Conservation (phyloP, 1,140 invertebrate genomes). For the Probaryconus sp. region DNA sequence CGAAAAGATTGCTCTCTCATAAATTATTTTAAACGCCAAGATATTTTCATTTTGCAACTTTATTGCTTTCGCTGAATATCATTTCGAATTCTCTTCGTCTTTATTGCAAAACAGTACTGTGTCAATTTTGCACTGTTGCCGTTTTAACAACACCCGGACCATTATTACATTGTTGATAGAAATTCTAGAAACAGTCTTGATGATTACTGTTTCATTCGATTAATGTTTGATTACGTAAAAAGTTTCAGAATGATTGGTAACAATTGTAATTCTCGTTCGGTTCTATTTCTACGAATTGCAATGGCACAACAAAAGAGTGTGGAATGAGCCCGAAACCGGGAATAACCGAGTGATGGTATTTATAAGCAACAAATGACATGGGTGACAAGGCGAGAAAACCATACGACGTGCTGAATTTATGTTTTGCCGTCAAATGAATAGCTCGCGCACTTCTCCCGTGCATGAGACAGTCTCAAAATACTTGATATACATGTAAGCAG, state of each 20-base stretch:
- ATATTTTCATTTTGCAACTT: no score
- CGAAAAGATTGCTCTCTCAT: background rate
- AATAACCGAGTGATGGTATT: constrained; percentile 67
- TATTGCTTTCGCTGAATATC: no score
- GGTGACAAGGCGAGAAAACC: constrained; percentile 76
- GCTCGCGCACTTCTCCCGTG: constrained; percentile 55
- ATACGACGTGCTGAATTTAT: constrained; percentile 71
- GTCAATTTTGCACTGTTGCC: no score
- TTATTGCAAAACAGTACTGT: no score
- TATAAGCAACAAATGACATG: constrained; percentile 77
- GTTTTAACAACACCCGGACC: no score
- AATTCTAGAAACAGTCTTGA: no score
- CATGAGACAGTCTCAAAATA: constrained; percentile 61
- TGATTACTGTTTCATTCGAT: no score
- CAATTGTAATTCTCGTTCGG: background rate
- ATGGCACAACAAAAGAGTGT: constrained; percentile 22
- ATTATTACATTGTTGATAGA: no score
- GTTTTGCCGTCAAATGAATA: constrained; percentile 68
- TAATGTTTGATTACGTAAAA: no score
- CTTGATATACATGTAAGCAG: constrained; percentile 62
- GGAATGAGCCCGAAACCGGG: constrained; percentile 54
- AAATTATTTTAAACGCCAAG: no score
- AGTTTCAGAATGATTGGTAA: background rate
- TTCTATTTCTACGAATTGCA: constrained; percentile 31
- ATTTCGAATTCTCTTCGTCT: no score